Evolutionary conservation across 2,888 invertebrate genomes (phyloP).

Genomic region (Euphydryas editha): DNA sequence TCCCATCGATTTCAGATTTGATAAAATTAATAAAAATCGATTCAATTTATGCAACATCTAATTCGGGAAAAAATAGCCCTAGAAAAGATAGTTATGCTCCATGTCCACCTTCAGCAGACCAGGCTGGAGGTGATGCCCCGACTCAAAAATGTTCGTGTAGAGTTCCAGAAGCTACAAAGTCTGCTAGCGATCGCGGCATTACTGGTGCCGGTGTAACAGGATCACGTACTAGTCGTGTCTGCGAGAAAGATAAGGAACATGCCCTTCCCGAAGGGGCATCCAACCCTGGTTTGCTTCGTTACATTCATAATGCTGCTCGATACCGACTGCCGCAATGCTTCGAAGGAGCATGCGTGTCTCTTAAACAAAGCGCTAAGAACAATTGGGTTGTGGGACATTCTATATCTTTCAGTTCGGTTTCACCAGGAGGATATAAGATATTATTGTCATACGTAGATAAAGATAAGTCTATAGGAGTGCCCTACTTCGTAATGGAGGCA

Average conservation of each 20-base stretch:
- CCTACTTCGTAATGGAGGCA: conserved; percentile 77
- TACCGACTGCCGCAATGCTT: conserved; percentile 77
- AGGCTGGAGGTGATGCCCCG: conserved; percentile 52
- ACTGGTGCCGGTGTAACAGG: conserved; percentile 77
- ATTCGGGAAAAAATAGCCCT: conserved; percentile 52
- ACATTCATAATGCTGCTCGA: conserved; percentile 74
- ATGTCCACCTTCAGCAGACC: conserved; percentile 39
- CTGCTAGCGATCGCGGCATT: conserved; percentile 65
- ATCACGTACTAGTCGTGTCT: conserved; percentile 59
- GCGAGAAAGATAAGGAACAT: conserved; percentile 51
- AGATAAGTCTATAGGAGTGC: conserved; percentile 58
- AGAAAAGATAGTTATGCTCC: conserved; percentile 42
- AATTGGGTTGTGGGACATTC: conserved; percentile 76
- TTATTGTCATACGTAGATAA: conserved; percentile 70
- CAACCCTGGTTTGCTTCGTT: conserved; percentile 71
- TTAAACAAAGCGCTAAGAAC: conserved; percentile 63
- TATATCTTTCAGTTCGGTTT: conserved; percentile 74
- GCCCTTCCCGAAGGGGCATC: conserved; percentile 61
- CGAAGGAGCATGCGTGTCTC: conserved; percentile 70
- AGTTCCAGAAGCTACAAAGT: conserved; percentile 50
- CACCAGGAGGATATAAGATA: conserved; percentile 76
- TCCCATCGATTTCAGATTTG: conserved; percentile 58
- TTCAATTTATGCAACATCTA: conserved; percentile 64
- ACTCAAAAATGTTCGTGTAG: conserved; percentile 50
- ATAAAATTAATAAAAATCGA: conserved; percentile 62